These are phyloP conservation scores for Cyphomyrus plagiostoma DNA, from an alignment of 2,113 vertebrate genomes.

Conservation along the genomic window DNA sequence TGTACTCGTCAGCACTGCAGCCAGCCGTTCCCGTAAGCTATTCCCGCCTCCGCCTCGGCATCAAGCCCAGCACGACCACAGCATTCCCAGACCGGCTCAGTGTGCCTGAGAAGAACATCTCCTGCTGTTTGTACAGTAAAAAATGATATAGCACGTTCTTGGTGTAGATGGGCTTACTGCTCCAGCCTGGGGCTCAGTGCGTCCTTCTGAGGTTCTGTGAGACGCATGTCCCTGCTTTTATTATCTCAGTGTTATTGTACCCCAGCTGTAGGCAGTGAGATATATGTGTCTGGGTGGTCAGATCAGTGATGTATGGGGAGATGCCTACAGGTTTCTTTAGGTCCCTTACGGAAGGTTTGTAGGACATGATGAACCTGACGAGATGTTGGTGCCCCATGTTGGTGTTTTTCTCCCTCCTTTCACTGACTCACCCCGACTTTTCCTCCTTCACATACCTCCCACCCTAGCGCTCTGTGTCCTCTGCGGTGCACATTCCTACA, in stretches of 20 bases:
- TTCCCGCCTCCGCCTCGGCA: neutral
- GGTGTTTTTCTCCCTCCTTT: neutral
- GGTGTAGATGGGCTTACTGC: neutral
- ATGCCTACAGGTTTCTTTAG: neutral
- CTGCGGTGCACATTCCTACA: neutral
- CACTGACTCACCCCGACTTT: neutral
- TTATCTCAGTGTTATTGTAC: neutral
- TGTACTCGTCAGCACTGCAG: neutral
- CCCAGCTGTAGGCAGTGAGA: neutral
- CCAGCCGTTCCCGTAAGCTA: neutral
- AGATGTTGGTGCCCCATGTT: neutral
- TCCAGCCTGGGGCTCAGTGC: neutral
- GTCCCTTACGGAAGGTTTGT: neutral
- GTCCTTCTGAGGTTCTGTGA: neutral
- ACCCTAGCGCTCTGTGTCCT: neutral
- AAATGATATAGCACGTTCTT: neutral
- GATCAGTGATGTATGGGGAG: neutral
- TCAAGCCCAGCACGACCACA: neutral
- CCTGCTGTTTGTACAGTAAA: slow-evolving; percentile 15
- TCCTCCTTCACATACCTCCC: neutral
- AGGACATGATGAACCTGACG: neutral
- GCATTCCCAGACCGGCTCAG: neutral
- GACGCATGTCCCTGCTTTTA: neutral
- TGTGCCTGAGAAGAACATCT: slow-evolving; percentile 19
- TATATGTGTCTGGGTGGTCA: neutral